These are phyloP conservation scores for Echinarachnius parma DNA, from an alignment of 53 echinoderm and acorn worm genomes.

Conservation along the genomic window DNA sequence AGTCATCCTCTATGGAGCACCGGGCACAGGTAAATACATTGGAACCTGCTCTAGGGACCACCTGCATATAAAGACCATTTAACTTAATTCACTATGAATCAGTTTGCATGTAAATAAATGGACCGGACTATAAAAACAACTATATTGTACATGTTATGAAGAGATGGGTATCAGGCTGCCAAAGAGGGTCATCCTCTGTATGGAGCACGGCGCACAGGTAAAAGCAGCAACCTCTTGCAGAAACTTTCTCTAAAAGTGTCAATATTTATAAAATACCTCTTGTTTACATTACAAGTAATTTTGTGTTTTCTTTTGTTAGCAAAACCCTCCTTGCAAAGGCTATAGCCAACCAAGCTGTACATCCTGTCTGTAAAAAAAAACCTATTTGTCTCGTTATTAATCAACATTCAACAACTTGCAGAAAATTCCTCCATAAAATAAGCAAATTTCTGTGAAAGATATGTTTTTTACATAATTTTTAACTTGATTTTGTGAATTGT, in stretches of 20 bases:
- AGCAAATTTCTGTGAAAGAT: background rate
- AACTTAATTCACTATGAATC: too few relatives aligned
- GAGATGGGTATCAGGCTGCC: slow-evolving; percentile 99
- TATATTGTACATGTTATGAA: too few relatives aligned
- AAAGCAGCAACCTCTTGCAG: too few relatives aligned
- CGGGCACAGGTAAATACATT: slow-evolving; percentile 84
- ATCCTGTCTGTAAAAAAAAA: too few relatives aligned
- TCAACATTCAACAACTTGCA: too few relatives aligned
- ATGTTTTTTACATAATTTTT: background rate
- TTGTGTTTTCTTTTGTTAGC: slow-evolving; percentile 35
- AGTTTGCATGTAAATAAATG: too few relatives aligned
- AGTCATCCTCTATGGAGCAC: slow-evolving; percentile 92
- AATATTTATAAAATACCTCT: background rate
- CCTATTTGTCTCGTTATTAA: too few relatives aligned
- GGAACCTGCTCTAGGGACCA: too few relatives aligned
- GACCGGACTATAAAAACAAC: too few relatives aligned
- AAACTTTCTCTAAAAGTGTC: too few relatives aligned
- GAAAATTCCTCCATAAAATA: too few relatives aligned
- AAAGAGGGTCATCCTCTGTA: slow-evolving; percentile 94
- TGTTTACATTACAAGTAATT: background rate
- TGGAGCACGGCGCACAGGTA: slow-evolving; percentile 92
- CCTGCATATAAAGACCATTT: too few relatives aligned
- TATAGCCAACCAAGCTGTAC: slow-evolving; percentile 98
- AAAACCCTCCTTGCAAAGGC: slow-evolving; percentile 97
- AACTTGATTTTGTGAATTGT: background rate